phyloP scores from a whole-genome alignment of 2,888 invertebrate species.

The Ichneumon xanthorius region DNA sequence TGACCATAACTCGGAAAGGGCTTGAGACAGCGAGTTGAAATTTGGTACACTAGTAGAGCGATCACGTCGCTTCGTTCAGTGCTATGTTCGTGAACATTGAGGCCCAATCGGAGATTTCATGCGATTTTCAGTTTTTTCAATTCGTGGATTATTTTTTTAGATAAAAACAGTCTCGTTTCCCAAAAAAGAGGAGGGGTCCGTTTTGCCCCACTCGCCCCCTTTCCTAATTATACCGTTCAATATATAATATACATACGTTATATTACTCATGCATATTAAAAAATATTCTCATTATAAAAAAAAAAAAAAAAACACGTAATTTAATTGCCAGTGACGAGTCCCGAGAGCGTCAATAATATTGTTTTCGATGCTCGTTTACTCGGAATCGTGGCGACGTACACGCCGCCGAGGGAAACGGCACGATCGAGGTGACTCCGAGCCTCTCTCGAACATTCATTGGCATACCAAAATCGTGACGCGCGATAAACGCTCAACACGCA shows the following conservation, averaged over 20 bases:
- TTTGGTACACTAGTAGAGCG: too few species aligned
- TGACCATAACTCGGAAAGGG: too few species aligned
- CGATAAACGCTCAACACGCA: conserved; percentile 36
- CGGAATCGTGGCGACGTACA: conserved; percentile 12
- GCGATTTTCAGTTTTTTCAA: too few species aligned
- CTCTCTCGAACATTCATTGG: conserved; percentile 57
- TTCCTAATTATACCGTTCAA: not conserved
- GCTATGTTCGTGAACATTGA: too few species aligned
- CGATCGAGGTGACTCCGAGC: conserved; percentile 2
- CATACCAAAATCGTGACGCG: conserved; percentile 69
- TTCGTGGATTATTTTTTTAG: too few species aligned
- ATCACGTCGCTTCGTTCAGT: too few species aligned
- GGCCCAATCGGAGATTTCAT: too few species aligned
- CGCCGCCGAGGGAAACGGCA: not conserved
- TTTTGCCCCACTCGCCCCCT: not conserved
- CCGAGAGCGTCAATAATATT: conserved; percentile 12
- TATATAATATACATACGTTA: not conserved
- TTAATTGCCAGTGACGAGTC: not conserved
- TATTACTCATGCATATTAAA: too few species aligned
- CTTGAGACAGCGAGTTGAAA: too few species aligned
- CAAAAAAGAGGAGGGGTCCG: not conserved
- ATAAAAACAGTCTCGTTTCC: not conserved
- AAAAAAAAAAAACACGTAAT: not conserved
- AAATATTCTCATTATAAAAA: too few species aligned
- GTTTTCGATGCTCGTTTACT: conserved; percentile 26